Percentiles rank a stretch among this genome's conserved stretches.
Conservation (phyloP, 2,797 vertebrate species). For the Monodelphis domestica region DNA sequence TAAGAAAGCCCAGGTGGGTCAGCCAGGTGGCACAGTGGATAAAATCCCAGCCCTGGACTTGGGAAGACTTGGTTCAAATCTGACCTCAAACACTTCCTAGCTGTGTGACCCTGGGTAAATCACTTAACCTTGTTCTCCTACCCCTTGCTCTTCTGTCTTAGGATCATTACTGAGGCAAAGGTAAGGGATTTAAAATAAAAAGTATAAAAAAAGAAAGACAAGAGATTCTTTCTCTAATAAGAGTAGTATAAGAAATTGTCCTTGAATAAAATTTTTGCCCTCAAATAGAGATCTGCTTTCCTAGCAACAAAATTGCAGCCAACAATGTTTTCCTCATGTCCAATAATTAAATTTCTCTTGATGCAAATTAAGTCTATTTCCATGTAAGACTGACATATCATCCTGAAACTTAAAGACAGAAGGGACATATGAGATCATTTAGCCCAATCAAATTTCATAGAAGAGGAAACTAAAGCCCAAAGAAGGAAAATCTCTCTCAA, state of each 20-base stretch:
- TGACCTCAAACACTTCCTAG: too few species aligned
- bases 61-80: too few species aligned
- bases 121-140: too few species aligned
- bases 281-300: constrained; percentile 1
- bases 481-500: not conserved
- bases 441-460: not conserved
- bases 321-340: not conserved
- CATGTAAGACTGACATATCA: not conserved
- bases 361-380: constrained; percentile 10
- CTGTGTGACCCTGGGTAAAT: too few species aligned
- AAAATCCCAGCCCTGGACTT: too few species aligned
- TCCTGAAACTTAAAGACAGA: not conserved
- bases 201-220: too few species aligned
- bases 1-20: too few species aligned
- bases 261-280: not conserved
- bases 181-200: too few species aligned
- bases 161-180: too few species aligned
- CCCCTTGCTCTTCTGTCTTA: too few species aligned
- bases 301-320: not conserved
- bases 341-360: constrained; percentile 8
- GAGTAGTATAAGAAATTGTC: not conserved
- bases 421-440: not conserved
- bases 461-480: not conserved
- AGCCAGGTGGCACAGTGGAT: too few species aligned
- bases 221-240: constrained; percentile 1